Base-by-base conservation (phyloP, 2,113 vertebrate species). In the Stigmatopora nigra region DNA sequence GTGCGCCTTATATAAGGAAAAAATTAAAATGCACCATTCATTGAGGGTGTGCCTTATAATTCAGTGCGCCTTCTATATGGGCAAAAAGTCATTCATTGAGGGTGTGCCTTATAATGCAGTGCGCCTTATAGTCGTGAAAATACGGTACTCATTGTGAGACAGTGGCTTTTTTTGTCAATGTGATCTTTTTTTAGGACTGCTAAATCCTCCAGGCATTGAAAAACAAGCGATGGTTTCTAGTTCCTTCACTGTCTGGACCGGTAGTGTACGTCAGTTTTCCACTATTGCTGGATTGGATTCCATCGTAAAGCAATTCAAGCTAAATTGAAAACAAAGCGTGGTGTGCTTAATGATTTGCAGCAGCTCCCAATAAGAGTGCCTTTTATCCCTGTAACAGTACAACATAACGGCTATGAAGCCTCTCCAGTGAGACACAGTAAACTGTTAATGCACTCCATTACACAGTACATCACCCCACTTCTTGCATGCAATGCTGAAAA, bases 101-200 rank as follows among this genome's bases (percentile, higher is more conserved):
- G n/a, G n/a, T n/a, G n/a, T n/a, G n/a, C n/a, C n/a, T n/a, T n/a
- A n/a, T n/a, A n/a, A n/a, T n/a, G n/a, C n/a, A n/a, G n/a, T n/a
- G n/a, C n/a, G n/a, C n/a, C n/a, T n/a, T n/a, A n/a, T n/a, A n/a
- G n/a, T n/a, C n/a, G n/a, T n/a, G n/a, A n/a, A n/a, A n/a, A n/a
- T n/a, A n/a, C n/a, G n/a, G n/a, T n/a, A 65, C 75, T 68, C 78
- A 86, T 84, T 75, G 78, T 86, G 84, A 89, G 81, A 75, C 78
- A 81, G 75, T 87, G 83, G 81, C 81, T 66, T 75, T n/a, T n/a
- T 82, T 83, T 88, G 88, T 86, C 85, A 87, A 72, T 75, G 72
- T 72, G 79, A 86, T 84, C 85, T 87, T 75, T n/a, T n/a, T n/a
- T 53, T 25, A 75, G 84, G 68, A 75, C 71, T 82, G 77, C 71